Evolutionary conservation across 2,888 invertebrate genomes (phyloP).

Genomic region (Rhagium mordax): DNA sequence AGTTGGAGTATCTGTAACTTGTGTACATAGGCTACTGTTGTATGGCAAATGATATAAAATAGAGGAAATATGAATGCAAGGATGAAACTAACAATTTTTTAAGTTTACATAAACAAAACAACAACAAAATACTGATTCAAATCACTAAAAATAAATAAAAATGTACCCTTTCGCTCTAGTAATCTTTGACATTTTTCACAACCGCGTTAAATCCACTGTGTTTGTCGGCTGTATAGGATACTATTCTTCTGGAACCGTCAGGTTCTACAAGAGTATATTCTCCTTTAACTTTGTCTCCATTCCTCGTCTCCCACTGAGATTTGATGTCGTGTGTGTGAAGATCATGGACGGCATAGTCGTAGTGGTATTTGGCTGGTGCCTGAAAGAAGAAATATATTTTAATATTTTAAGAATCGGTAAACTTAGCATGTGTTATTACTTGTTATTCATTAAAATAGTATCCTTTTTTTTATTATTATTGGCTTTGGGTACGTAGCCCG

Average conservation of each 20-base stretch:
- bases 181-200: conserved; percentile 63
- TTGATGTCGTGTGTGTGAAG: conserved; percentile 71
- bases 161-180: conserved; percentile 40
- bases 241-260: conserved; percentile 67
- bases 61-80: conserved; percentile 16
- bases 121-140: conserved; percentile 39
- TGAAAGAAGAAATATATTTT: conserved; percentile 50
- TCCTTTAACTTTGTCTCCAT: conserved; percentile 69
- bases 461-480: no score
- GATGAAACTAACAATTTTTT: conserved; percentile 19
- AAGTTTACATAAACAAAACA: conserved; percentile 22
- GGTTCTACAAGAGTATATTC: conserved; percentile 68
- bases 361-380: conserved; percentile 69
- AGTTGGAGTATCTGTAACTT: conserved; percentile 50
- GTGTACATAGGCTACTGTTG: conserved; percentile 29
- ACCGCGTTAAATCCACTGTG: conserved; percentile 67
- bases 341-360: conserved; percentile 70
- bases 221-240: conserved; percentile 67
- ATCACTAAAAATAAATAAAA: conserved; percentile 42
- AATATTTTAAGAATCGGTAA: background rate
- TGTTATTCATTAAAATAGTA: no score
- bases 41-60: conserved; percentile 39
- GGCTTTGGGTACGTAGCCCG: no score
- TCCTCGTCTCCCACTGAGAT: conserved; percentile 69
- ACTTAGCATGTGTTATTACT: no score